These are phyloP conservation scores for Lycophotia porphyrea DNA, from an alignment of 2,888 invertebrate genomes.

Conservation along the genomic window DNA sequence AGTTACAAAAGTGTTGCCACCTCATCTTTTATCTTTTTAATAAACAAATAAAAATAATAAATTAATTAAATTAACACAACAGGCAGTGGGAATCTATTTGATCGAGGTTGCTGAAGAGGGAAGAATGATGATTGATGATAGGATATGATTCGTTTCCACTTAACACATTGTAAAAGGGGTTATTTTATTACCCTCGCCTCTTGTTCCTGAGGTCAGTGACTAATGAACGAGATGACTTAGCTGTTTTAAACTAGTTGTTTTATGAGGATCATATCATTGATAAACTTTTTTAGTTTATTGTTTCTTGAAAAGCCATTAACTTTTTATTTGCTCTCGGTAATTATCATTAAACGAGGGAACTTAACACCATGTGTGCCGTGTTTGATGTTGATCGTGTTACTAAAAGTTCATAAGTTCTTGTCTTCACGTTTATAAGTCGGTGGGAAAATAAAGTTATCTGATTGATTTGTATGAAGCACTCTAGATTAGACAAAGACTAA, in stretches of 20 bases:
- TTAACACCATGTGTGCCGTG: slow-evolving; percentile 35
- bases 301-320: slow-evolving; percentile 59
- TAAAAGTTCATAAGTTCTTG: slow-evolving; percentile 22
- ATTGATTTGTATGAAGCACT: background rate
- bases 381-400: slow-evolving; percentile 22
- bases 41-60: slow-evolving; percentile 62
- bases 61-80: slow-evolving; percentile 75
- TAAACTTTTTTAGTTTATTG: slow-evolving; percentile 62
- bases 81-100: slow-evolving; percentile 77
- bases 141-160: slow-evolving; percentile 89
- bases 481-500: background rate
- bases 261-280: slow-evolving; percentile 74
- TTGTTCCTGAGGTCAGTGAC: slow-evolving; percentile 86
- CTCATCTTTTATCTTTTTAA: slow-evolving; percentile 24
- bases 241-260: slow-evolving; percentile 80
- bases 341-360: slow-evolving; percentile 34
- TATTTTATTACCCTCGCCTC: slow-evolving; percentile 86
- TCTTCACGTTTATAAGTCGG: background rate
- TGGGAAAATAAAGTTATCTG: background rate
- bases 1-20: slow-evolving; percentile 13
- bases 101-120: slow-evolving; percentile 76
- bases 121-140: slow-evolving; percentile 89
- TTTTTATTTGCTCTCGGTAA: slow-evolving; percentile 48
- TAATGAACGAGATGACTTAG: slow-evolving; percentile 86
- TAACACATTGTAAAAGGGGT: slow-evolving; percentile 88